phyloP scores from a whole-genome alignment of 2,888 invertebrate species.

The Polydrusus cervinus region DNA sequence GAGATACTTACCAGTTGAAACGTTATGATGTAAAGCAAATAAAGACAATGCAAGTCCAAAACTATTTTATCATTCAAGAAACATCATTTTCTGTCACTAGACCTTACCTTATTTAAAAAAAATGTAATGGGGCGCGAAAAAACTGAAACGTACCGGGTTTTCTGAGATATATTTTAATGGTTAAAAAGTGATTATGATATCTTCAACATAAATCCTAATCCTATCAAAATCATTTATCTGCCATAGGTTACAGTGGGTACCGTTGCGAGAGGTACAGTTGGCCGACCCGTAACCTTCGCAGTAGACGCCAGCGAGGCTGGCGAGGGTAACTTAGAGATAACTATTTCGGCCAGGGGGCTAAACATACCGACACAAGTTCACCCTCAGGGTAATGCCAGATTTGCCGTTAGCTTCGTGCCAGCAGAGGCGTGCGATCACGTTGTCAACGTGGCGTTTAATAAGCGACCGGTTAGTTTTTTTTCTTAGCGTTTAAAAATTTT shows the following conservation, averaged over 20 bases:
- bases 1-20: too few species aligned
- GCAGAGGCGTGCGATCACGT: conserved; percentile 95
- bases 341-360: conserved; percentile 93
- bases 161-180: too few species aligned
- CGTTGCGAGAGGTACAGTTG: conserved; percentile 87
- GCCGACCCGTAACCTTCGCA: conserved; percentile 93
- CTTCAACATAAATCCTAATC: background rate
- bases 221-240: background rate
- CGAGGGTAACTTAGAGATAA: conserved; percentile 97
- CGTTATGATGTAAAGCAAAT: too few species aligned
- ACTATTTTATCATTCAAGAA: too few species aligned
- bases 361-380: conserved; percentile 96
- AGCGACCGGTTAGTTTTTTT: conserved; percentile 76
- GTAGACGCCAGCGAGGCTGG: conserved; percentile 98
- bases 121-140: too few species aligned
- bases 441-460: conserved; percentile 98
- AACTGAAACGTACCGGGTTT: too few species aligned
- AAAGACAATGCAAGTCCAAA: too few species aligned
- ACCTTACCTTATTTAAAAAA: too few species aligned
- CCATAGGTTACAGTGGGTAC: conserved; percentile 77
- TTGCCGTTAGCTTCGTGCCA: conserved; percentile 97
- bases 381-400: conserved; percentile 91
- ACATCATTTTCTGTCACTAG: too few species aligned
- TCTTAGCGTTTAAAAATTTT: background rate
- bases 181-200: too few species aligned